A percentile compares a stretch with the other conserved stretches of the same genome.
These are phyloP conservation scores for Orycteropus afer DNA, from an alignment of 2,113 vertebrate genomes.

Conservation along the genomic window DNA sequence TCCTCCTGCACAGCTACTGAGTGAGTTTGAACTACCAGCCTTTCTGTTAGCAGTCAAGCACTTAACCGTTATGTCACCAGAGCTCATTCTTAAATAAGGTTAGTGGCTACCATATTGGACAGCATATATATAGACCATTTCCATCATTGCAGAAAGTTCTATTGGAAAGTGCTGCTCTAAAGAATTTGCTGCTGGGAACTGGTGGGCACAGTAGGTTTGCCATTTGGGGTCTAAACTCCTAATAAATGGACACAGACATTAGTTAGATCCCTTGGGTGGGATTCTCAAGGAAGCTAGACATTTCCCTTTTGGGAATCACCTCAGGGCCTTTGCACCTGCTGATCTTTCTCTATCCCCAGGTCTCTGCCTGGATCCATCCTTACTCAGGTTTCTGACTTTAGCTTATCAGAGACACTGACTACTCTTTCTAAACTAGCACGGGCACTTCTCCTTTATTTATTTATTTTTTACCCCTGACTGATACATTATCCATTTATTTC, in stretches of 20 bases:
- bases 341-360: not conserved
- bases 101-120: too few relatives aligned
- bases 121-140: not conserved
- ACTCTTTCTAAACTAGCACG: not conserved
- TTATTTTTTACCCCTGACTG: not conserved
- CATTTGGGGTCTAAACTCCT: not conserved
- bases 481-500: not conserved
- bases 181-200: not conserved
- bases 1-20: not conserved
- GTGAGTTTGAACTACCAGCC: not conserved
- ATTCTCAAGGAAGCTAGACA: not conserved
- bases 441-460: not conserved
- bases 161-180: not conserved
- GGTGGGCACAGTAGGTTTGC: not conserved
- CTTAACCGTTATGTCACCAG: not conserved
- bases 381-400: not conserved
- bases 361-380: not conserved
- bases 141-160: not conserved
- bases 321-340: slow-evolving; percentile 22
- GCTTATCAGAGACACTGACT: not conserved
- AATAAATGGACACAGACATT: not conserved
- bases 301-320: not conserved
- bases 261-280: not conserved
- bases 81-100: not conserved
- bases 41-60: not conserved